Evolutionary conservation across 2,888 invertebrate genomes (phyloP).

Genomic region (Sminthurinus aureus): DNA sequence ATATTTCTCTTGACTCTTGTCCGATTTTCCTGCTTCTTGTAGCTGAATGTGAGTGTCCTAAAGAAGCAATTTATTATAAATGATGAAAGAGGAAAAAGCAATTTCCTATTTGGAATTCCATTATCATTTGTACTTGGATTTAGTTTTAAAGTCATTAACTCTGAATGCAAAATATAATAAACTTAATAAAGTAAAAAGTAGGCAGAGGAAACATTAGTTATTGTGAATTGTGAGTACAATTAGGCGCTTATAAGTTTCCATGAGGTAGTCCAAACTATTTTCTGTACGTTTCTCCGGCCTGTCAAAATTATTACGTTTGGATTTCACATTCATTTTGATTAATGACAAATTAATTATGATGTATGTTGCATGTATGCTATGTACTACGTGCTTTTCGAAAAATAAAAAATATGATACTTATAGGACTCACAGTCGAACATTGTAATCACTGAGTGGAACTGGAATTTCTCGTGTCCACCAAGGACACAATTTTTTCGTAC

Average conservation of each 20-base stretch:
- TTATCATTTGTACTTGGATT: too few species aligned
- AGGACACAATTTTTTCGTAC: not conserved
- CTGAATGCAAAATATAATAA: not conserved
- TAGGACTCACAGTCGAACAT: not conserved
- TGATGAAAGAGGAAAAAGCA: not conserved
- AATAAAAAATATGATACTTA: not conserved
- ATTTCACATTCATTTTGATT: not conserved
- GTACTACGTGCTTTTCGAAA: too few species aligned
- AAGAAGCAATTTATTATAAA: not conserved
- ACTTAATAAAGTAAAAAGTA: not conserved
- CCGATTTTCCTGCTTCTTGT: not conserved
- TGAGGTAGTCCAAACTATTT: not conserved
- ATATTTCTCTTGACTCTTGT: not conserved
- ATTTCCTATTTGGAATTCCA: too few species aligned
- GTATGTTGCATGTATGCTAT: too few species aligned
- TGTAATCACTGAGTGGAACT: not conserved
- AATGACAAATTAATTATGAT: too few species aligned
- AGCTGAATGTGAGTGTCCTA: not conserved
- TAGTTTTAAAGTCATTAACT: too few species aligned
- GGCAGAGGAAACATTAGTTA: not conserved
- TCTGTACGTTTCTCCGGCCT: not conserved
- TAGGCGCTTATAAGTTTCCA: not conserved
- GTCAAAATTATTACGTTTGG: not conserved
- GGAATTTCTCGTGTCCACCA: not conserved
- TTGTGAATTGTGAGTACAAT: not conserved